Percentiles rank a stretch among this genome's conserved stretches.
These are phyloP conservation scores for Epizoanthus stellaris DNA, from an alignment of 92 coral and sea anemone species.

Conservation along the genomic window DNA sequence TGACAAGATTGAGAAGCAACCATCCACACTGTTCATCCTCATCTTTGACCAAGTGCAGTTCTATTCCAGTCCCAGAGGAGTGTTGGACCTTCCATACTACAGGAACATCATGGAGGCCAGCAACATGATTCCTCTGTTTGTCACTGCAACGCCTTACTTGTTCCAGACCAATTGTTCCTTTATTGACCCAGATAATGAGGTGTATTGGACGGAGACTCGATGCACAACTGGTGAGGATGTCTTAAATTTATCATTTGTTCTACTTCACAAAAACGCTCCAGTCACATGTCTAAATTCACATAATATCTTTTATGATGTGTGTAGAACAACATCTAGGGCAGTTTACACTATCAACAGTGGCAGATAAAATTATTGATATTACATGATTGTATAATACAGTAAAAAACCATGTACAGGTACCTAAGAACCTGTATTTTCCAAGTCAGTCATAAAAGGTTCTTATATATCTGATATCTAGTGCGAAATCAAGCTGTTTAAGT, in stretches of 20 bases:
- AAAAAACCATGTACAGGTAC: no score
- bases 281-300: background rate
- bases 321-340: no score
- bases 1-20: conserved; percentile 73
- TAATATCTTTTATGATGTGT: no score
- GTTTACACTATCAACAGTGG: background rate
- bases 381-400: no score
- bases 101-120: conserved; percentile 82
- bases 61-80: conserved; percentile 84
- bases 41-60: conserved; percentile 94
- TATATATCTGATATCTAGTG: no score
- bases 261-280: background rate
- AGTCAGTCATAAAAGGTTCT: no score
- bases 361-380: background rate
- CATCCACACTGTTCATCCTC: conserved; percentile 75
- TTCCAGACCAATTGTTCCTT: conserved; percentile 92
- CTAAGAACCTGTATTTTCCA: no score
- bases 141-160: conserved; percentile 92
- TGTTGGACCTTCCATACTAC: conserved; percentile 88
- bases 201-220: conserved; percentile 91
- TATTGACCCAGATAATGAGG: conserved; percentile 90
- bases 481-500: no score
- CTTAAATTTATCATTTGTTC: background rate
- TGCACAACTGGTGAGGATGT: conserved; percentile 73
- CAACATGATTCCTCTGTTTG: conserved; percentile 82